Base-by-base conservation (phyloP, 2,888 invertebrate genomes). In the Andrena camellia region DNA sequence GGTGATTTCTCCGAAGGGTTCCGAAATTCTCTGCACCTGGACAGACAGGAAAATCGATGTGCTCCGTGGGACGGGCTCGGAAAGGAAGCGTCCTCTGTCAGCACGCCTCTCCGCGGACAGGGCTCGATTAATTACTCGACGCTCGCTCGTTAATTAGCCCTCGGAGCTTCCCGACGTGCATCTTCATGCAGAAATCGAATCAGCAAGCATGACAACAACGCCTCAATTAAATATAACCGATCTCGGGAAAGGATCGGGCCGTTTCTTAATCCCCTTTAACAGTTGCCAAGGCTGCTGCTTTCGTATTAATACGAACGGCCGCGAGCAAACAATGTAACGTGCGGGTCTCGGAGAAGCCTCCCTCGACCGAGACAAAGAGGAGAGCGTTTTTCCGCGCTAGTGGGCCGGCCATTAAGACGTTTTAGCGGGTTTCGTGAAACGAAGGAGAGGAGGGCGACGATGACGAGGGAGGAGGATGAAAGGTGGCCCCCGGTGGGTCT, bases 381-480 rank as follows among this genome's bases (percentile, higher is more conserved):
- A 42, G 48, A 5, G 78, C 86, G 70, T 81, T 67, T 88, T 88
- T 79, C 78, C 81, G 70, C 67, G 57, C 50, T 73, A 54, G 31
- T 33, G 8, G 8, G 29, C 57, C 64, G 48, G 52, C 70, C 84
- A 85, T 90, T 92, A 93, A 93, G 90, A 91, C 91, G 90, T 92
- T 93, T 94, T 93, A 93, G 93, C 93, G 91, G 83, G 88, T 92
- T 92, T 92, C 86, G 89, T 85, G 92, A 92, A 93, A 92, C 86
- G 67, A 73, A 48, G 59, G 20, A 35, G 42, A 73, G 20, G 57
- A 66, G 23, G 57, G 57, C 29, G 17, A 69, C 52, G 52, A 8
- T 20, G 52, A 42, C n/a, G 20, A 31, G 20, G 23, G 23, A 42
- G 17, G 20, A 29, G 33, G 6, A 42, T 17, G 59, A 31, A n/a